Conservation (phyloP, 2,888 invertebrate species). For the Diaperis boleti region DNA sequence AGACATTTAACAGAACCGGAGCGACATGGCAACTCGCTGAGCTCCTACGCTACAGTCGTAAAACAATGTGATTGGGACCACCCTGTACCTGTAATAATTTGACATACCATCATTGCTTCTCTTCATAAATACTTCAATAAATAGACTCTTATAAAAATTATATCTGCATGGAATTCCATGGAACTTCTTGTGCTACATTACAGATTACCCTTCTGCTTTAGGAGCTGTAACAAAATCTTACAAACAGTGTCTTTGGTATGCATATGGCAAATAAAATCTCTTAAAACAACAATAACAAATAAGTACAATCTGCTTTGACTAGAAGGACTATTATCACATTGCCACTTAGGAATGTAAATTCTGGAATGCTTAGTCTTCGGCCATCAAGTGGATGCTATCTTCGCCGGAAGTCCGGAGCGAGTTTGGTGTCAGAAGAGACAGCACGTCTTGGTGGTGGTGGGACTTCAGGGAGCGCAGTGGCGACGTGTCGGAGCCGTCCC, state of each 20-base stretch:
- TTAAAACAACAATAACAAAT: conserved; percentile 1
- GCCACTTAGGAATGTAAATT: conserved; percentile 42
- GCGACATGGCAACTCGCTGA: too few species aligned
- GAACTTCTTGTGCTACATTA: conserved; percentile 40
- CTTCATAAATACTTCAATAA: conserved; percentile 8
- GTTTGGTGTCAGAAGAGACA: conserved; percentile 69
- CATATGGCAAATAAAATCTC: background rate
- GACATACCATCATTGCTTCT: conserved; percentile 5
- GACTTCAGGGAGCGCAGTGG: conserved; percentile 57
- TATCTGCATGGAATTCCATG: conserved; percentile 24
- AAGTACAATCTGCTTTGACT: conserved; percentile 42
- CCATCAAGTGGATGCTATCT: conserved; percentile 69
- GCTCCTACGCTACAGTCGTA: too few species aligned
- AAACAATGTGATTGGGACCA: too few species aligned
- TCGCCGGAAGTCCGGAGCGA: conserved; percentile 69
- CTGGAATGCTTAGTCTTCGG: conserved; percentile 58
- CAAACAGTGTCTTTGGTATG: conserved; percentile 33
- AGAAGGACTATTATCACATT: conserved; percentile 43
- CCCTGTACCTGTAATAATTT: conserved; percentile 11
- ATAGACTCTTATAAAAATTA: conserved; percentile 42
- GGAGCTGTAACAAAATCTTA: conserved; percentile 5
- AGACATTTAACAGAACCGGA: too few species aligned
- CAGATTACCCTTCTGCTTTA: conserved; percentile 26
- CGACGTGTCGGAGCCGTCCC: conserved; percentile 60
- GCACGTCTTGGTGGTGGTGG: conserved; percentile 67